Conservation (phyloP, 2,797 vertebrate genomes). For the Salmo trutta region DNA sequence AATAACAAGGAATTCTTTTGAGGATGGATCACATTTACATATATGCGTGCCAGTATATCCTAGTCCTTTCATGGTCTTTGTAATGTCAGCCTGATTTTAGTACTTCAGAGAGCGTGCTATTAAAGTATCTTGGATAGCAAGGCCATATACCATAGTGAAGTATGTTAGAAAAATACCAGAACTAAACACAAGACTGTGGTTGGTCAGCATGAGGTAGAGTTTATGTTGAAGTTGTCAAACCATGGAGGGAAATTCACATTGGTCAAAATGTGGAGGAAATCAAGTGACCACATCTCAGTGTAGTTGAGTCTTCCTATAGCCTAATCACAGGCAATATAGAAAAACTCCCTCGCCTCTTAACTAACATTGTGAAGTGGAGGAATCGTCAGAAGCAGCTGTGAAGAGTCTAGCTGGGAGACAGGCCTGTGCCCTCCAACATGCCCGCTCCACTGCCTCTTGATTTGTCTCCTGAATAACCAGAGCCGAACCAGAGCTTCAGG, state of each 20-base stretch:
- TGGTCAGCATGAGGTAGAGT: neutral
- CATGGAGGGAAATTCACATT: neutral
- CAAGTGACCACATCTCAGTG: neutral
- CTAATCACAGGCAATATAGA: neutral
- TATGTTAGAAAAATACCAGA: neutral
- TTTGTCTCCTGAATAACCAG: neutral
- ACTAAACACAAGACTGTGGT: neutral
- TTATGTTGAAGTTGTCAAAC: neutral
- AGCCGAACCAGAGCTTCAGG: constrained; percentile 2
- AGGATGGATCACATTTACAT: neutral
- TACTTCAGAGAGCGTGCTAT: neutral
- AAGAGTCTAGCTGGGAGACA: neutral
- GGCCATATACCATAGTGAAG: neutral
- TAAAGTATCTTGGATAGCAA: neutral
- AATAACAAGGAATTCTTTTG: neutral
- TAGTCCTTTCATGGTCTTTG: neutral
- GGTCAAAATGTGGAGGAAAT: neutral
- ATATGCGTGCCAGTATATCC: neutral
- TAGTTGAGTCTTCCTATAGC: neutral
- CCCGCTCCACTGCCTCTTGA: constrained; percentile 5
- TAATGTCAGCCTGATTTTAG: neutral
- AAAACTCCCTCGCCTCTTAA: neutral
- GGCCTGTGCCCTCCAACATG: neutral
- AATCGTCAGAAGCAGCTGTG: neutral
- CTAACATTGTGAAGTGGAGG: neutral